A percentile compares a stretch with the other conserved stretches of the same genome.
Conservation (phyloP, 1,140 invertebrate species). For the Drosophila pseudoobscura region DNA sequence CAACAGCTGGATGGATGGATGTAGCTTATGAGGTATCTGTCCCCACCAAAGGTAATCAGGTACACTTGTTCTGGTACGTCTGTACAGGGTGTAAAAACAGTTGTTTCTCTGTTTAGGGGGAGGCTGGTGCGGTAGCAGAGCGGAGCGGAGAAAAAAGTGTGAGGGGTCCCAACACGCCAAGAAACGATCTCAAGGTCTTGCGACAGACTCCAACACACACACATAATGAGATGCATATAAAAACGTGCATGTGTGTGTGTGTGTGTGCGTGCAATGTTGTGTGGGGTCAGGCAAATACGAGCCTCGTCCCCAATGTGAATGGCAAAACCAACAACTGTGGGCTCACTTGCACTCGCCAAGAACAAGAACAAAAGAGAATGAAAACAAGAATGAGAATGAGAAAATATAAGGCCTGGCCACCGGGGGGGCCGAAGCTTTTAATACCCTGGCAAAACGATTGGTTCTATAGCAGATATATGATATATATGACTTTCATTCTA, state of each 20-base stretch:
- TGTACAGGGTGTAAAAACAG: slow-evolving; percentile 20
- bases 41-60: not conserved
- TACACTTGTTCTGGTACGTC: not conserved
- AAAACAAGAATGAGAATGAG: slow-evolving; percentile 5
- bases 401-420: too few species aligned
- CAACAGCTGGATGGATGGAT: too few species aligned
- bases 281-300: slow-evolving; percentile 72
- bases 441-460: too few species aligned
- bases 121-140: slow-evolving; percentile 39
- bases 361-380: slow-evolving; percentile 37
- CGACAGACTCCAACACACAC: slow-evolving; percentile 37
- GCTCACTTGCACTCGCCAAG: slow-evolving; percentile 21
- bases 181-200: slow-evolving; percentile 63
- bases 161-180: slow-evolving; percentile 27
- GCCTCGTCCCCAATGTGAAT: slow-evolving; percentile 33
- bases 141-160: slow-evolving; percentile 8
- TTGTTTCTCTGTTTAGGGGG: slow-evolving; percentile 11
- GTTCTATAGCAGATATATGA: too few species aligned
- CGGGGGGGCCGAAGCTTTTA: too few species aligned
- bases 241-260: not conserved
- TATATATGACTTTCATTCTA: too few species aligned
- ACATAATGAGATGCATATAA: too few species aligned
- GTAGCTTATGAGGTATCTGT: too few species aligned
- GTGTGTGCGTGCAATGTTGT: slow-evolving; percentile 58
- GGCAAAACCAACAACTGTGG: slow-evolving; percentile 45